phyloP scores from a whole-genome alignment of 2,113 vertebrate genomes.

The Hassar affinis region DNA sequence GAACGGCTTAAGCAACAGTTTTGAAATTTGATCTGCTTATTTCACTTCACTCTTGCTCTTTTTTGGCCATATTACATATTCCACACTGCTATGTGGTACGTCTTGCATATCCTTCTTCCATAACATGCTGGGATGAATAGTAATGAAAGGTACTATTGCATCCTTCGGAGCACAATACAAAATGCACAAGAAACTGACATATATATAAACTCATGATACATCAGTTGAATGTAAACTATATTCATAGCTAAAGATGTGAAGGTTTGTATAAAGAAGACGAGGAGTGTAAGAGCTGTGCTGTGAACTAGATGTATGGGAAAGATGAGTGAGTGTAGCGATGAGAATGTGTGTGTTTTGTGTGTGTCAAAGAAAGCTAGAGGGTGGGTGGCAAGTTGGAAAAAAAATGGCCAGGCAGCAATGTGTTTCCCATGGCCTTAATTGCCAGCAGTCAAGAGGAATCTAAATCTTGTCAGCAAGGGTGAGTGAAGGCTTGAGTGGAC shows the following conservation, averaged over 20 bases:
- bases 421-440: conserved; percentile 26
- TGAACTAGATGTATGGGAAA: not conserved
- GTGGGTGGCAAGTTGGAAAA: not conserved
- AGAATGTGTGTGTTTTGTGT: conserved; percentile 14
- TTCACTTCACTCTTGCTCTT: too few relatives aligned
- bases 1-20: too few relatives aligned
- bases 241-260: not conserved
- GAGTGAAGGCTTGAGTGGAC: conserved; percentile 42
- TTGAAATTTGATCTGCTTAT: too few relatives aligned
- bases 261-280: not conserved
- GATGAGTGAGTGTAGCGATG: not conserved
- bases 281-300: not conserved
- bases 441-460: conserved; percentile 37
- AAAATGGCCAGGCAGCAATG: not conserved
- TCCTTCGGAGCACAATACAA: not conserved
- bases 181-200: too few relatives aligned
- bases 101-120: too few relatives aligned
- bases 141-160: not conserved
- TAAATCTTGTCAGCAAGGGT: conserved; percentile 41
- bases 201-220: not conserved
- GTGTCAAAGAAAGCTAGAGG: conserved; percentile 13
- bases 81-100: too few relatives aligned
- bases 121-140: too few relatives aligned
- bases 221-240: not conserved
- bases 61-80: too few relatives aligned